These are phyloP conservation scores for Notarius quadriscutis DNA, from an alignment of 2,113 vertebrate species.

Conservation along the genomic window DNA sequence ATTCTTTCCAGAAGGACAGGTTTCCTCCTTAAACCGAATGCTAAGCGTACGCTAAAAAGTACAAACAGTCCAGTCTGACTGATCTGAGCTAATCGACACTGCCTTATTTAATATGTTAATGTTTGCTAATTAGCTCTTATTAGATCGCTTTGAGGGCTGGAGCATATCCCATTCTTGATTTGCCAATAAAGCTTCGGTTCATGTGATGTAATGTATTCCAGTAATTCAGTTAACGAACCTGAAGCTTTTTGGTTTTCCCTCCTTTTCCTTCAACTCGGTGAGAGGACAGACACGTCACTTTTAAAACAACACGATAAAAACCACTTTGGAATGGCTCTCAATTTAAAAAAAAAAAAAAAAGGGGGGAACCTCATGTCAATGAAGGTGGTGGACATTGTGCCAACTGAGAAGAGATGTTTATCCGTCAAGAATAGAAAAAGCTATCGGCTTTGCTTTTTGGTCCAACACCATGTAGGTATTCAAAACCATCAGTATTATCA, in stretches of 20 bases:
- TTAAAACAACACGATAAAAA: not conserved
- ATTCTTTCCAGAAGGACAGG: slow-evolving; percentile 10
- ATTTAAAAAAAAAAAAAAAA: not conserved
- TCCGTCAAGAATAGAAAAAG: slow-evolving; percentile 15
- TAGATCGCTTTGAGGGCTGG: not conserved
- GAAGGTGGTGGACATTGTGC: not conserved
- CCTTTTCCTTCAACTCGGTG: slow-evolving; percentile 9
- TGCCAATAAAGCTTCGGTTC: not conserved
- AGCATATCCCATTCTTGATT: not conserved
- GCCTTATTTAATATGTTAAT: slow-evolving; percentile 6
- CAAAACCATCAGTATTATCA: slow-evolving; percentile 69
- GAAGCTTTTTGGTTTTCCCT: not conserved
- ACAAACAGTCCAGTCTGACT: not conserved
- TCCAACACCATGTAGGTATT: slow-evolving; percentile 57
- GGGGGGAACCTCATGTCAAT: not conserved
- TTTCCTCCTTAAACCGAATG: slow-evolving; percentile 24
- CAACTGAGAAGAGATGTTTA: not conserved
- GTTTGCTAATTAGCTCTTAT: not conserved
- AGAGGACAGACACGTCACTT: not conserved
- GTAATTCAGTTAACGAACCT: not conserved
- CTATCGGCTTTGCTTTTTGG: slow-evolving; percentile 56
- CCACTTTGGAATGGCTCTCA: slow-evolving; percentile 25
- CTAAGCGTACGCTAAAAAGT: slow-evolving; percentile 6
- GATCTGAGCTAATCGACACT: slow-evolving; percentile 14
- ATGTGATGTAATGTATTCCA: not conserved